Percentiles rank a stretch among this genome's conserved stretches.
Conservation (phyloP, 2,797 vertebrate genomes). For the Pangasius larnaudii region DNA sequence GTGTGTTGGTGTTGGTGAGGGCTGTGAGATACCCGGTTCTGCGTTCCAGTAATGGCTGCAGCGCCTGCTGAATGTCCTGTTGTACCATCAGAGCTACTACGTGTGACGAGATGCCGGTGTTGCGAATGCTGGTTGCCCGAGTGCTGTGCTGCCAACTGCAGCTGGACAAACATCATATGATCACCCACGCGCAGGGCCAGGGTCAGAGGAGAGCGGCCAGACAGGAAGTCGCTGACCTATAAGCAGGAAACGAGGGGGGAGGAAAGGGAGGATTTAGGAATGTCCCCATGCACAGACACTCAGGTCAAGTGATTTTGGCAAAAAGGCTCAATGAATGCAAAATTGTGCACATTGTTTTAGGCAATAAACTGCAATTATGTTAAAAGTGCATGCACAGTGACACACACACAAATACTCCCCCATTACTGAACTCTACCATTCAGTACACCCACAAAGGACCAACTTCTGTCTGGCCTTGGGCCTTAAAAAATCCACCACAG, state of each 20-base stretch:
- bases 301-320: conserved; percentile 30
- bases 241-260: conserved; percentile 64
- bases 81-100: conserved; percentile 74
- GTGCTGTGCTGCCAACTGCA: conserved; percentile 92
- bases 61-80: conserved; percentile 68
- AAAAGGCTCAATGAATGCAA: conserved; percentile 32
- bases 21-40: conserved; percentile 51
- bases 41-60: conserved; percentile 40
- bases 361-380: conserved; percentile 43
- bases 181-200: conserved; percentile 92
- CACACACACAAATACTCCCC: conserved; percentile 52
- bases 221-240: conserved; percentile 97
- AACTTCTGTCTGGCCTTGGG: conserved; percentile 77
- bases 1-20: conserved; percentile 63
- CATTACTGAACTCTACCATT: conserved; percentile 74
- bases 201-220: conserved; percentile 92
- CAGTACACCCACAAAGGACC: conserved; percentile 75
- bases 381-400: conserved; percentile 46
- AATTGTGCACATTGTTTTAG: conserved; percentile 40
- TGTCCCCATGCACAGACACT: conserved; percentile 37
- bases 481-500: conserved; percentile 77
- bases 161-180: conserved; percentile 95
- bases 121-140: conserved; percentile 83
- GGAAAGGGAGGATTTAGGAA: conserved; percentile 52
- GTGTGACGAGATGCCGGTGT: conserved; percentile 87